These are phyloP conservation scores for Zootoca vivipara DNA, from an alignment of 2,113 vertebrate genomes.

Conservation along the genomic window DNA sequence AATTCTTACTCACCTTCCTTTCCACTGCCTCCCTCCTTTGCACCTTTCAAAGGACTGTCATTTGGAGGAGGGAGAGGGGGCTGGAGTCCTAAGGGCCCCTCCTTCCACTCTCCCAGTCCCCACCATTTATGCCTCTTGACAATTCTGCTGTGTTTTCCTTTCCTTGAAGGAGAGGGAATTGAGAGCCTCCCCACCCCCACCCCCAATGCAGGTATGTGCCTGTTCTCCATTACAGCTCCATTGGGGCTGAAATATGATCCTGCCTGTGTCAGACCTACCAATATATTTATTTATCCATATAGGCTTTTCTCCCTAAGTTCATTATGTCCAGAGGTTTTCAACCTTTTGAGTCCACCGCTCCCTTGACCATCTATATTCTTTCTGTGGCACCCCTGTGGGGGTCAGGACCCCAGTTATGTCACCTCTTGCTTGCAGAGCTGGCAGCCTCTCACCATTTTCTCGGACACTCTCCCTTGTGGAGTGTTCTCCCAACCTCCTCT, in stretches of 20 bases:
- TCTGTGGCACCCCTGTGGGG: too few species aligned
- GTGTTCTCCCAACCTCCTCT: too few species aligned
- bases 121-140: conserved; percentile 12
- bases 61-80: background rate
- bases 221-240: conserved; percentile 69
- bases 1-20: background rate
- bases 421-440: too few species aligned
- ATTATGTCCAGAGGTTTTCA: conserved; percentile 3
- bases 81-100: background rate
- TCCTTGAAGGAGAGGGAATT: conserved; percentile 64
- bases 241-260: conserved; percentile 66
- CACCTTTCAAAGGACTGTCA: background rate
- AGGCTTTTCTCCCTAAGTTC: conserved; percentile 32
- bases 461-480: too few species aligned
- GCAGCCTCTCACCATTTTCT: too few species aligned
- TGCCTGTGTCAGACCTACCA: conserved; percentile 48
- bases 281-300: conserved; percentile 52
- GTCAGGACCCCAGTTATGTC: too few species aligned
- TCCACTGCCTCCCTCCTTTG: background rate
- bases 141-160: conserved; percentile 60
- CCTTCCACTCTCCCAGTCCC: background rate
- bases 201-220: conserved; percentile 54
- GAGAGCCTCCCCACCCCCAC: conserved; percentile 16
- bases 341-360: too few species aligned
- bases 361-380: too few species aligned